Evolutionary conservation across 2,797 vertebrate genomes (phyloP).

Genomic region (Coccyzus lansbergi): DNA sequence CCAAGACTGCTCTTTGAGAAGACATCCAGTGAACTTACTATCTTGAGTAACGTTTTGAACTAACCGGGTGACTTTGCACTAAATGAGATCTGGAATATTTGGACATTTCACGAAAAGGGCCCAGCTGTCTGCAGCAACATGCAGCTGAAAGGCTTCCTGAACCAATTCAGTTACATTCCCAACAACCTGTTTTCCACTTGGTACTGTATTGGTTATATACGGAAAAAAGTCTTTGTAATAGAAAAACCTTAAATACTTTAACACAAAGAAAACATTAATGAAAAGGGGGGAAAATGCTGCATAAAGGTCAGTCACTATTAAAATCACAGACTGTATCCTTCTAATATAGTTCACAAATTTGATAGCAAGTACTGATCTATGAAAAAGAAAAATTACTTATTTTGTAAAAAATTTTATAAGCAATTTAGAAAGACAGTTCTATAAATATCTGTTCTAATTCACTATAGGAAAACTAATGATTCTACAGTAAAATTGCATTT

Average conservation of each 20-base stretch:
- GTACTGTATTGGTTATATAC: accelerated
- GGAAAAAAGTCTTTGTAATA: neutral
- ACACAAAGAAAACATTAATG: neutral
- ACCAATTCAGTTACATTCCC: neutral
- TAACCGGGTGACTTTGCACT: neutral
- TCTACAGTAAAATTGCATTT: neutral
- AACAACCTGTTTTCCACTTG: neutral
- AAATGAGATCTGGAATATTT: neutral
- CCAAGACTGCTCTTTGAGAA: neutral
- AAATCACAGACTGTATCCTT: neutral
- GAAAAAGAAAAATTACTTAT: neutral
- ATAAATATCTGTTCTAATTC: neutral
- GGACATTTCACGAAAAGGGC: neutral
- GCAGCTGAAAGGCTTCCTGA: neutral
- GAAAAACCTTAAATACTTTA: neutral
- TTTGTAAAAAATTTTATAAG: neutral
- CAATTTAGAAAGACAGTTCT: neutral
- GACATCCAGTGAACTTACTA: neutral
- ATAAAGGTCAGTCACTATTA: neutral
- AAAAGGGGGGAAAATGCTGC: neutral
- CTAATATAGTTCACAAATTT: neutral
- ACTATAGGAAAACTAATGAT: neutral
- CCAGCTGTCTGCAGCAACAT: accelerated
- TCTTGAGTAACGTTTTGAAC: neutral
- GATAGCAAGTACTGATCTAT: neutral